Conservation (phyloP, 2,113 vertebrate genomes). For the Thalassarche chlororhynchos region DNA sequence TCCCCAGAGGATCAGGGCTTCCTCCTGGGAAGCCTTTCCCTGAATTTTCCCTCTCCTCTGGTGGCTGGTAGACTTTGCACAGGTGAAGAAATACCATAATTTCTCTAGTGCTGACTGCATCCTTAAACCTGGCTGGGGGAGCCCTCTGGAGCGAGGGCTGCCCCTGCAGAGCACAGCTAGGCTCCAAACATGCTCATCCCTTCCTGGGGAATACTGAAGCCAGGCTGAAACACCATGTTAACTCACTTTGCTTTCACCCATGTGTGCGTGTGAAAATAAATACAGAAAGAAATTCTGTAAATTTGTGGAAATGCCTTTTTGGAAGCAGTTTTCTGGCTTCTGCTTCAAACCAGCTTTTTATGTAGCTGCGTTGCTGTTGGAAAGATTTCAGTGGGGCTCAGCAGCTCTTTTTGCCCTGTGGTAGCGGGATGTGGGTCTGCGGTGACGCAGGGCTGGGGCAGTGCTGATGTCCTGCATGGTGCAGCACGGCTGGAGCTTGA, state of each 20-base stretch:
- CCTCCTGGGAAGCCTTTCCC: background rate
- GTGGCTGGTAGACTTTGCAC: background rate
- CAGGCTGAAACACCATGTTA: rapidly evolving
- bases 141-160: background rate
- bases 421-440: rapidly evolving
- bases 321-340: background rate
- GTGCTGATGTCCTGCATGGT: rapidly evolving
- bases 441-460: background rate
- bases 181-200: rapidly evolving
- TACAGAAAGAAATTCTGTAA: background rate
- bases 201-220: too few relatives aligned
- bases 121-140: background rate
- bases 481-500: background rate
- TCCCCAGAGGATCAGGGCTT: background rate
- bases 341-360: background rate
- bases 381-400: rapidly evolving
- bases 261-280: background rate
- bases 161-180: rapidly evolving
- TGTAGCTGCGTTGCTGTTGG: background rate
- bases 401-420: too few relatives aligned
- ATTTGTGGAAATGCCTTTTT: background rate
- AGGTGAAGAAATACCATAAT: too few relatives aligned
- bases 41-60: too few relatives aligned
- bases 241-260: rapidly evolving
- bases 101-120: too few relatives aligned